These are phyloP conservation scores for Latrodectus elegans DNA, from an alignment of 2,888 invertebrate species.

Conservation along the genomic window DNA sequence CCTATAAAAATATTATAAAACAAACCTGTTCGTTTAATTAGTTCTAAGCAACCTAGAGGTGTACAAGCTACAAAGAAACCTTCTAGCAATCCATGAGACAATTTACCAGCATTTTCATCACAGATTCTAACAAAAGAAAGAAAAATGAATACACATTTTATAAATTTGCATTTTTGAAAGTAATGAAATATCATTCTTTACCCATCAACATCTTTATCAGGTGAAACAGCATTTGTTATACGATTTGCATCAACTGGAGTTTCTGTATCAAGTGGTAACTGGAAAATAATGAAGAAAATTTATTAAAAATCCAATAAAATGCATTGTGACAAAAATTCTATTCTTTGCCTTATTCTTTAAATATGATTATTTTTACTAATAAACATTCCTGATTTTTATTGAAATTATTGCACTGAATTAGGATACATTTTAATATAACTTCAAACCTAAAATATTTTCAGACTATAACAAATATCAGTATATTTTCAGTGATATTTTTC, in stretches of 20 bases:
- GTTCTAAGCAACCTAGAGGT: constrained; percentile 94
- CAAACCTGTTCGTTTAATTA: constrained; percentile 83
- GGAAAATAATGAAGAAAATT: constrained; percentile 74
- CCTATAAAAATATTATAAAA: neutral
- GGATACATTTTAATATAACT: neutral
- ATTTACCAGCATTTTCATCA: constrained; percentile 93
- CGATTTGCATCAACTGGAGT: constrained; percentile 84
- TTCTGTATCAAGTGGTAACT: constrained; percentile 90
- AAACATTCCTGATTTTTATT: no score
- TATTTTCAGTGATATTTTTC: no score
- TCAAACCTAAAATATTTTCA: no score
- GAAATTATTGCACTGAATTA: constrained; percentile 1
- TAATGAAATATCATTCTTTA: constrained; percentile 75
- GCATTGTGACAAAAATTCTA: no score
- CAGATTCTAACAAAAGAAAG: constrained; percentile 78
- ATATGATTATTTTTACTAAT: no score
- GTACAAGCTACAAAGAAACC: constrained; percentile 95
- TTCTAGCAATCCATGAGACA: constrained; percentile 89
- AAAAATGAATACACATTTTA: neutral
- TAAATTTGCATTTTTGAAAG: neutral
- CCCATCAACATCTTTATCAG: constrained; percentile 97
- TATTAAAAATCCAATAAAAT: no score
- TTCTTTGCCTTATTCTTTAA: no score
- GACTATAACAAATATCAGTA: no score
- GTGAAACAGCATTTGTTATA: constrained; percentile 80